A percentile compares a stretch with the other conserved stretches of the same genome.
phyloP scores from a whole-genome alignment of 2,888 invertebrate species.

The Lepas anatifera region DNA sequence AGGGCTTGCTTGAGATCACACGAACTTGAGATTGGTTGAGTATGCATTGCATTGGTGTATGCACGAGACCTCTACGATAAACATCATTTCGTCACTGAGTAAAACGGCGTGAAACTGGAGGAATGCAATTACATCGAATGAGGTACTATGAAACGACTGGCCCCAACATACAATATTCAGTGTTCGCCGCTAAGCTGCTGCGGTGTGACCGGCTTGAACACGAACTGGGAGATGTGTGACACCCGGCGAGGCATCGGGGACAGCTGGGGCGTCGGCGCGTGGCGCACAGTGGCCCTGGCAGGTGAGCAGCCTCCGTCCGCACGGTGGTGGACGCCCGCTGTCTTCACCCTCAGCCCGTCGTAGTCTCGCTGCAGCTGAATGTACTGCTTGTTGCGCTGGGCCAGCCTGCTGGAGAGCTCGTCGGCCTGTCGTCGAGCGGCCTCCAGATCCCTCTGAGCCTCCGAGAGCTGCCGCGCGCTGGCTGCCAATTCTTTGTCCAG shows the following conservation, averaged over 20 bases:
- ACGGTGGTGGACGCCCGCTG: not conserved
- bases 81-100: too few species aligned
- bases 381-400: slow-evolving; percentile 5
- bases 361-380: not conserved
- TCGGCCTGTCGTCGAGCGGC: not conserved
- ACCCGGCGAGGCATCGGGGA: not conserved
- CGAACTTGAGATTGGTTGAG: too few species aligned
- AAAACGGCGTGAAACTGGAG: too few species aligned
- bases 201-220: not conserved
- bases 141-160: too few species aligned
- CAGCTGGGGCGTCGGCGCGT: not conserved
- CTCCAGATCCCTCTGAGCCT: not conserved
- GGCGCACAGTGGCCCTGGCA: not conserved
- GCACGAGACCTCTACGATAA: too few species aligned
- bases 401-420: not conserved
- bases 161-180: too few species aligned
- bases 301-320: not conserved
- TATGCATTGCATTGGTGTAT: too few species aligned
- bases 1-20: too few species aligned
- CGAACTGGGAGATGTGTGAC: not conserved
- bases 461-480: not conserved
- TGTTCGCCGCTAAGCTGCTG: not conserved
- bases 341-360: not conserved
- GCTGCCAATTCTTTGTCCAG: not conserved
- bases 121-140: too few species aligned